phyloP scores from a whole-genome alignment of 2,113 vertebrate species.

The Cochlearius cochlearius region DNA sequence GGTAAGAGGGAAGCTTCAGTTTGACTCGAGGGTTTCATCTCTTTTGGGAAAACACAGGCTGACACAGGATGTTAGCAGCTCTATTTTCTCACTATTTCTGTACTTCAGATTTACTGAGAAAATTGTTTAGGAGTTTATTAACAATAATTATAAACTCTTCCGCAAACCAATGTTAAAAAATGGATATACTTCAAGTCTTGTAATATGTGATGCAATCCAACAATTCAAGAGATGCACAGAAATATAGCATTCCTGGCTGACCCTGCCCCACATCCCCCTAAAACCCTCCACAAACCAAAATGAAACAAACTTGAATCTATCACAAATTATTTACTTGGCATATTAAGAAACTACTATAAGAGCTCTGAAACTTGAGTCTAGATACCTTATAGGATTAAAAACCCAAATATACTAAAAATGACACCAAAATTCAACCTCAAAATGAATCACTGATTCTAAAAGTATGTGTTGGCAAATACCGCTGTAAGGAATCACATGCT shows the following conservation, averaged over 20 bases:
- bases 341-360: background rate
- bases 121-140: background rate
- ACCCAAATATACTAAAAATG: background rate
- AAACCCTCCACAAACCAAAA: background rate
- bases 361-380: background rate
- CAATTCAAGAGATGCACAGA: background rate
- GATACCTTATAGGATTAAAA: background rate
- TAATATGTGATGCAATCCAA: background rate
- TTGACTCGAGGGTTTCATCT: background rate
- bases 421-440: background rate
- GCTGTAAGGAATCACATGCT: background rate
- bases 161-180: background rate
- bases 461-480: background rate
- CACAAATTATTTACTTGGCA: background rate
- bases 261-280: background rate
- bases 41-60: background rate
- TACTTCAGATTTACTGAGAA: background rate
- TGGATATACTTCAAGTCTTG: background rate
- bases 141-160: background rate
- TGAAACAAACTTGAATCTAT: background rate
- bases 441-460: background rate
- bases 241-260: rapidly evolving
- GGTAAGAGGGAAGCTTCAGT: background rate
- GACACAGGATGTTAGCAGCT: background rate
- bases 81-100: background rate